Evolutionary conservation across 2,888 invertebrate species (phyloP).

Genomic region (Sphinx pinastri): DNA sequence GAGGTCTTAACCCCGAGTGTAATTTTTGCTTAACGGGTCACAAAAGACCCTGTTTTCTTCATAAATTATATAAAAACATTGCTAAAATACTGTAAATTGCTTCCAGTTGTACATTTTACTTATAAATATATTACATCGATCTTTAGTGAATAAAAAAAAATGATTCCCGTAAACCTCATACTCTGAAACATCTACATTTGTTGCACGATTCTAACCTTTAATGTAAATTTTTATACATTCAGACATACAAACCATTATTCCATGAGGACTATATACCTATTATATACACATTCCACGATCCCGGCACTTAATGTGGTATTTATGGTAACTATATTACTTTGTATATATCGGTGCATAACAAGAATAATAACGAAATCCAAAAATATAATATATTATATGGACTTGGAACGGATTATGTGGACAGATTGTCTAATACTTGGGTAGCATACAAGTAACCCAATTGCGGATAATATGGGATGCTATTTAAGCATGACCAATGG

Average conservation of each 20-base stretch:
- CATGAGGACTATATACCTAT: slow-evolving; percentile 21
- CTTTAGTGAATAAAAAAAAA: background rate
- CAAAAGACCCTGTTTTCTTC: no score
- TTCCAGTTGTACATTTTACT: no score
- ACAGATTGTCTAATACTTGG: no score
- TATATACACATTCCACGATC: slow-evolving; percentile 74
- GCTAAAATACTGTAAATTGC: no score
- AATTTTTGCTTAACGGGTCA: no score
- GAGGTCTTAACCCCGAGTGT: background rate
- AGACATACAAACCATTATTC: slow-evolving; percentile 1
- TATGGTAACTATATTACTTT: slow-evolving; percentile 38
- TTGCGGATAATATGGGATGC: no score
- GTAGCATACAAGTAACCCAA: no score
- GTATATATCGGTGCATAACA: background rate
- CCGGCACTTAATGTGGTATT: slow-evolving; percentile 65
- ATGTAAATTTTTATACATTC: slow-evolving; percentile 9
- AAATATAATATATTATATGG: background rate
- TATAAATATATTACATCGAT: no score
- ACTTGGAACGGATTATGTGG: no score
- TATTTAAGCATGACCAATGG: no score
- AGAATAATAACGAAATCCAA: background rate
- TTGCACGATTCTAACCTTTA: background rate
- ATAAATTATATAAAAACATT: no score
- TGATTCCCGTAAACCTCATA: background rate
- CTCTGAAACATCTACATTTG: background rate